Base-by-base conservation (phyloP, 1,140 invertebrate species). In the Heterodera schachtii region DNA sequence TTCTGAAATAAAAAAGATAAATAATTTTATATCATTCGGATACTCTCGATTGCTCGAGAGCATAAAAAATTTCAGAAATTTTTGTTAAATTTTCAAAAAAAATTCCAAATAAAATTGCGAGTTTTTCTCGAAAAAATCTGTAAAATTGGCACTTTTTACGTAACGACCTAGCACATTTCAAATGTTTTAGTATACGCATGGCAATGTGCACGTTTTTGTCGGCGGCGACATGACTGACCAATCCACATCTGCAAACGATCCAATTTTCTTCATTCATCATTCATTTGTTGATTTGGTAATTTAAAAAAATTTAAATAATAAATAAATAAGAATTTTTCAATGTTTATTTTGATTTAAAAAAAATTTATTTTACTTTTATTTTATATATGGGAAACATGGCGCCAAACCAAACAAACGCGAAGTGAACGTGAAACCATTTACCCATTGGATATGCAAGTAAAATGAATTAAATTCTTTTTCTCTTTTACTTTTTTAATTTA, bases 241-340 rank as follows among this genome's bases (percentile, higher is more conserved):
- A 73, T 83, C 85, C 16, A 86, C 85, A 5, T 82, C 85, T 19
- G 85, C 85, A 6, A 86, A 86, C 49, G 84, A 86, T 73, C 84
- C 84, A 7, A 79, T 87, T 19, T 82, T 86, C 73, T 87, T 80
- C 83, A 84, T 77, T 47, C 76, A 88, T 43, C 87, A 87, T 75
- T 87, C 84, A 41, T 91, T 90, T 84, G 86, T 91, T 9, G 91
- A 91, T 83, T 86, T 81, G 46, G 75, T 87, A 46, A 64, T 13
- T 64, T n/a, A 19, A 19, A 19, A 1, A 21, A 64, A 60, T 16
- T 60, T 16, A 60, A 13, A 60, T 60, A 60, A 60, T 13, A 60
- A 16, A 60, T n/a, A 0, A 16, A 60, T 60, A 60, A 13, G 19
- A 16, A 60, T n/a, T 1, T 64, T 19, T 64, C 19, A 19, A 64